Evolutionary conservation across 2,888 invertebrate species (phyloP).

Genomic region (Chloroclysta siterata): DNA sequence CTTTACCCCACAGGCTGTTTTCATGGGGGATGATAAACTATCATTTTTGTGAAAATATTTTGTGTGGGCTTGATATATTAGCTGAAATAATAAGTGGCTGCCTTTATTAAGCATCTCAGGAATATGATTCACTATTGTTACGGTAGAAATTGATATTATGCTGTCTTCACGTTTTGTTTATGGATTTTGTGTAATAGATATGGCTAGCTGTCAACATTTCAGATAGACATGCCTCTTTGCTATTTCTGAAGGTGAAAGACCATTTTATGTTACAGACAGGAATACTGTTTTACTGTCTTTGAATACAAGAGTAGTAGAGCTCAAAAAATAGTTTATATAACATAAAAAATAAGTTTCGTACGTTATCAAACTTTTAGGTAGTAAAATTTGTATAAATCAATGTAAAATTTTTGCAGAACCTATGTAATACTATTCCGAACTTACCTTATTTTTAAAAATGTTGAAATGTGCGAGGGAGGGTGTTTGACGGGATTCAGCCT

Average conservation of each 20-base stretch:
- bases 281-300: background rate
- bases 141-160: slow-evolving; percentile 10
- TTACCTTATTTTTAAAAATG: too few species aligned
- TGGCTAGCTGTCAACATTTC: background rate
- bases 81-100: slow-evolving; percentile 26
- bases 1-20: slow-evolving; percentile 39
- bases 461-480: too few species aligned
- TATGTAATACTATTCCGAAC: too few species aligned
- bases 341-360: too few species aligned
- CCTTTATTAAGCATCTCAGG: slow-evolving; percentile 20
- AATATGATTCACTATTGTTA: slow-evolving; percentile 21
- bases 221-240: background rate
- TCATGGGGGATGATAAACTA: slow-evolving; percentile 43
- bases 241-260: background rate
- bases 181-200: slow-evolving; percentile 5
- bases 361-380: too few species aligned
- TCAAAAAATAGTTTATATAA: too few species aligned
- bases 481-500: too few species aligned
- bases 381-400: too few species aligned
- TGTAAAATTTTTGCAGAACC: too few species aligned
- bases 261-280: background rate
- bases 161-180: background rate
- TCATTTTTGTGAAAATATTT: slow-evolving; percentile 38
- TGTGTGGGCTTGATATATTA: slow-evolving; percentile 32
- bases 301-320: background rate